phyloP scores from a whole-genome alignment of 92 coral and sea anemone genomes.

The Muricea muricata region DNA sequence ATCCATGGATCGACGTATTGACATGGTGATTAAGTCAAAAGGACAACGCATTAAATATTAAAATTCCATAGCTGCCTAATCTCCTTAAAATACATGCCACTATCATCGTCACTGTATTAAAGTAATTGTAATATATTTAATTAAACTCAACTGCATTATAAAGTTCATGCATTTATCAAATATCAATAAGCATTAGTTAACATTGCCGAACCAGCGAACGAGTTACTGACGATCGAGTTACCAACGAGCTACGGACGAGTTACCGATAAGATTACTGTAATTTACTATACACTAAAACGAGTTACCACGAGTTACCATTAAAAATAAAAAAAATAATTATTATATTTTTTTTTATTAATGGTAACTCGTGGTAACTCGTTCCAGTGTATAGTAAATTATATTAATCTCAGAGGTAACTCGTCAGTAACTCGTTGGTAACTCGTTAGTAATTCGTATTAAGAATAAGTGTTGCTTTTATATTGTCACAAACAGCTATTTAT shows the following conservation, averaged over 20 bases:
- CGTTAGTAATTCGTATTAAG: no score
- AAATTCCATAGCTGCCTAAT: no score
- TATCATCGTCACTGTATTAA: no score
- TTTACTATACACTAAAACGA: background rate
- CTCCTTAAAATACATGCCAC: no score
- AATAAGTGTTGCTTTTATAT: background rate
- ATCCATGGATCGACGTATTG: slow-evolving; percentile 17
- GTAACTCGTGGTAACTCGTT: slow-evolving; percentile 29
- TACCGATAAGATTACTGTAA: background rate
- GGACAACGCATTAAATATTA: slow-evolving; percentile 34
- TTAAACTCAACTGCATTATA: background rate
- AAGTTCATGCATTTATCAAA: background rate
- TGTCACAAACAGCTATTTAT: background rate
- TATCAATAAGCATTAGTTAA: background rate
- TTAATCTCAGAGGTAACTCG: background rate
- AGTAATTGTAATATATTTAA: no score
- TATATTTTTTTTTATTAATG: background rate
- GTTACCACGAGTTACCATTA: slow-evolving; percentile 1
- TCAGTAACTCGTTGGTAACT: no score
- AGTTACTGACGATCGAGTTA: background rate
- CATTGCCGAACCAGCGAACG: no score
- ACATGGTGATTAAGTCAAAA: slow-evolving; percentile 20
- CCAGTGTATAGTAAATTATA: background rate
- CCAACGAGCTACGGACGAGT: slow-evolving; percentile 13
- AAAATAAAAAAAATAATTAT: background rate